Evolutionary conservation across 2,113 vertebrate species (phyloP), one percentile per base, ranked within the genome.

Genomic region (Lophotis ruficrista): DNA sequence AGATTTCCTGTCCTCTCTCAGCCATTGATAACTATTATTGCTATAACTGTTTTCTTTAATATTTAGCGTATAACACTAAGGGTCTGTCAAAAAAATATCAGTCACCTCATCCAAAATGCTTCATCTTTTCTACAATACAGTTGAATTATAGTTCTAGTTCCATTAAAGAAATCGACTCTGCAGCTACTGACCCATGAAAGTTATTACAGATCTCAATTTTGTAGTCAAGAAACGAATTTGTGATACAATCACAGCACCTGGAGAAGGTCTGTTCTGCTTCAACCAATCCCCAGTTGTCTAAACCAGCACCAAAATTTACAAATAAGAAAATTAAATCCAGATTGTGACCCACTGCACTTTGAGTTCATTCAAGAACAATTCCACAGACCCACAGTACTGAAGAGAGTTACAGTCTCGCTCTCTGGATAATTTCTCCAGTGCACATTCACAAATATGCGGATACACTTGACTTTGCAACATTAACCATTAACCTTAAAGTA

Each of bases 181-280:
- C 79, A 94, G 81, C 77, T 94, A 91, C 25, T 56, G 90, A 85
- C 48, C 83, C 86, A 43, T 87, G 89, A 86, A 95, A 92, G 64
- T 90, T 94, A 83, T 68, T 90, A 92, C 62, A 89, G 38, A 83
- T 91, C 84, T 79, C 89, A 66, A 15, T 96, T 87, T 85, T 58
- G 61, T 60, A 94, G 84, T 82, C 73, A 79, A 70, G 54, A 91
- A 87, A 75, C 43, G 75, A 90, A 75, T 71, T 69, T 92, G 65
- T 3, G 41, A 86, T 78, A 82, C 47, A 47, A 27, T 93, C 79
- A 45, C 3, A 14, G 62, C n/a, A 54, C 61, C 45, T 58, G 43
- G 61, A 85, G 53, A 68, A 91, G 35, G n/a, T 53, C 73, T 82
- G 12, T 53, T 91, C 35, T 82, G n/a, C 41, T 64, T 84, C 70